A percentile compares a stretch with the other conserved stretches of the same genome.
Conservation (phyloP, 2,113 vertebrate genomes). For the Lepidothrix coronata region DNA sequence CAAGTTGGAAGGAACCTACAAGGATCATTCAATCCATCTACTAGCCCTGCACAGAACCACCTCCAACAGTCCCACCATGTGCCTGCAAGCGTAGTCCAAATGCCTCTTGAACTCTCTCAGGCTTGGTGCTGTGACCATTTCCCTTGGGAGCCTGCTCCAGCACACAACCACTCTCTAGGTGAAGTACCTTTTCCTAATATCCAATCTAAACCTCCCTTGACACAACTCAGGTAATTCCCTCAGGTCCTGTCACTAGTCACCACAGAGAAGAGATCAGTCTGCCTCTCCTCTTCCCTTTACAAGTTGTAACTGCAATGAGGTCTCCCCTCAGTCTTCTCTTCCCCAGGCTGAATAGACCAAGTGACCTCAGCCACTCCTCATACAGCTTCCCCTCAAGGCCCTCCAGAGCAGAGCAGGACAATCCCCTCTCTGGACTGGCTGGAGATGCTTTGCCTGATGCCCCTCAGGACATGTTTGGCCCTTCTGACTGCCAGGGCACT, state of each 20-base stretch:
- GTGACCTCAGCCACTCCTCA: not conserved
- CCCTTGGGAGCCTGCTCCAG: not conserved
- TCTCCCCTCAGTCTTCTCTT: not conserved
- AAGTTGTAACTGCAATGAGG: not conserved
- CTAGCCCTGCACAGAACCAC: not conserved
- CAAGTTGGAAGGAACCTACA: not conserved
- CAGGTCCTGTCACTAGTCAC: not conserved
- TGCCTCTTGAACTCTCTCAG: not conserved
- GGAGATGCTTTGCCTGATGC: not conserved
- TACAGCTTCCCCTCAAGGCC: not conserved
- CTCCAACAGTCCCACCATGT: not conserved
- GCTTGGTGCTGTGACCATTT: not conserved
- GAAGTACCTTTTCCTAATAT: not conserved
- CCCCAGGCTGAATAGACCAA: not conserved
- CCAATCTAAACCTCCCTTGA: not conserved
- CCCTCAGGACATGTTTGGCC: not conserved
- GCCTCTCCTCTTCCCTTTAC: not conserved
- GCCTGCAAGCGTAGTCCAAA: not conserved
- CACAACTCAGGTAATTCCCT: not conserved
- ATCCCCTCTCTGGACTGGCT: not conserved
- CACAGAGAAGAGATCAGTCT: not conserved
- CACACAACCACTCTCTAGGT: not conserved
- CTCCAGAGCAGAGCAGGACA: not conserved
- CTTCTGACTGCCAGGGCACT: not conserved
- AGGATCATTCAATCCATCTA: not conserved